These are phyloP conservation scores for Acrossocheilus wenchowensis DNA, from an alignment of 2,797 vertebrate species.

Conservation along the genomic window DNA sequence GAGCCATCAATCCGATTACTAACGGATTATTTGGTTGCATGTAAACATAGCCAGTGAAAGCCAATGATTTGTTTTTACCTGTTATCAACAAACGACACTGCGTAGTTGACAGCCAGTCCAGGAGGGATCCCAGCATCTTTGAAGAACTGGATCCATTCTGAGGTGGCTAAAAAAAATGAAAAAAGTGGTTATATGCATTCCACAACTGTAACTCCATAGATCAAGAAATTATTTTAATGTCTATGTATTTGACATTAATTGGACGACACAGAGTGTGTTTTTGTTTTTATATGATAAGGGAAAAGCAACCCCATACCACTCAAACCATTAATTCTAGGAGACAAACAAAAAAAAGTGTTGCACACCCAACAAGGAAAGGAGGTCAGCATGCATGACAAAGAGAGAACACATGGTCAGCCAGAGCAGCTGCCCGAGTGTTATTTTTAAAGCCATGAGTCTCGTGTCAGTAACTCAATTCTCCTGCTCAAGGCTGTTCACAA, in stretches of 20 bases:
- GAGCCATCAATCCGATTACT: neutral
- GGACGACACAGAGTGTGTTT: neutral
- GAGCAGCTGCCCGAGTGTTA: constrained; percentile 72
- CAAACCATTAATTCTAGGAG: neutral
- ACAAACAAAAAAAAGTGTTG: too few species aligned
- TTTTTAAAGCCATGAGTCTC: constrained; percentile 69
- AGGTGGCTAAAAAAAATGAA: constrained; percentile 79
- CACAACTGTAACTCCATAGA: neutral
- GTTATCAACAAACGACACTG: constrained; percentile 93
- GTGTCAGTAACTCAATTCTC: constrained; percentile 26
- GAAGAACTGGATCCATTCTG: constrained; percentile 97
- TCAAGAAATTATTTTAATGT: neutral
- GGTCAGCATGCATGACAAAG: constrained; percentile 18
- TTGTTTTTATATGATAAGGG: neutral
- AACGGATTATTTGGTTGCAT: neutral
- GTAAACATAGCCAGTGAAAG: neutral
- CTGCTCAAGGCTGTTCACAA: neutral
- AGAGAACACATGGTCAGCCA: constrained; percentile 60
- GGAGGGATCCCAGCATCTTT: constrained; percentile 94
- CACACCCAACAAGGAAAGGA: neutral
- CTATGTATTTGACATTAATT: neutral
- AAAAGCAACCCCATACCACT: neutral
- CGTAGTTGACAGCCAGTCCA: constrained; percentile 90
- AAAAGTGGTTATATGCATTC: neutral
- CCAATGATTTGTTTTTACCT: constrained; percentile 77